These are phyloP conservation scores for Tortrix viridana DNA, from an alignment of 2,888 invertebrate genomes.

Conservation along the genomic window DNA sequence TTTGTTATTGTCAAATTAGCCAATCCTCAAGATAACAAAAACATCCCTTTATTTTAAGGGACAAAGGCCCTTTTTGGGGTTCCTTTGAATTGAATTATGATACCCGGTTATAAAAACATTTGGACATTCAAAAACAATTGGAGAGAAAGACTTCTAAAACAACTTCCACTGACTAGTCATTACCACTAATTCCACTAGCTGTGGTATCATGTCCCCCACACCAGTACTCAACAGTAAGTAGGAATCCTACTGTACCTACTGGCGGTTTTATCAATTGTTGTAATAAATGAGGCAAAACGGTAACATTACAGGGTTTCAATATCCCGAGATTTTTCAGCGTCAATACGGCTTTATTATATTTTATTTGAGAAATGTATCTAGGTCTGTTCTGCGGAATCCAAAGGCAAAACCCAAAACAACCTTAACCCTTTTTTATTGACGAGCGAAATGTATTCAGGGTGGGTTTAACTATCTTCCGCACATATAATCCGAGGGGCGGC, in stretches of 20 bases:
- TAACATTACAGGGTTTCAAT: no score
- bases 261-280: no score
- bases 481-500: slow-evolving; percentile 64
- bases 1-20: slow-evolving; percentile 84
- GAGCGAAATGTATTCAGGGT: slow-evolving; percentile 77
- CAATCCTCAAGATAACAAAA: slow-evolving; percentile 85
- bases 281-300: no score
- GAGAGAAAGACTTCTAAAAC: no score
- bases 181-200: no score
- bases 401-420: neutral
- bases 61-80: slow-evolving; percentile 68
- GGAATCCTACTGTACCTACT: no score
- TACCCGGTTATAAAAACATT: neutral
- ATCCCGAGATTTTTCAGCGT: no score
- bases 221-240: no score
- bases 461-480: slow-evolving; percentile 80
- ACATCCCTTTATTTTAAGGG: slow-evolving; percentile 77
- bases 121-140: no score
- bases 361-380: neutral
- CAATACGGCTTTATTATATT: neutral
- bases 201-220: no score
- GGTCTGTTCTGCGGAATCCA: slow-evolving; percentile 7
- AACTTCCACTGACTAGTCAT: no score
- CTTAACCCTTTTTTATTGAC: slow-evolving; percentile 65
- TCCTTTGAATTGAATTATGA: neutral